Evolutionary conservation across 2,113 vertebrate genomes (phyloP), one percentile per base, ranked within the genome.

Genomic region (Cyphomyrus discorhynchus): DNA sequence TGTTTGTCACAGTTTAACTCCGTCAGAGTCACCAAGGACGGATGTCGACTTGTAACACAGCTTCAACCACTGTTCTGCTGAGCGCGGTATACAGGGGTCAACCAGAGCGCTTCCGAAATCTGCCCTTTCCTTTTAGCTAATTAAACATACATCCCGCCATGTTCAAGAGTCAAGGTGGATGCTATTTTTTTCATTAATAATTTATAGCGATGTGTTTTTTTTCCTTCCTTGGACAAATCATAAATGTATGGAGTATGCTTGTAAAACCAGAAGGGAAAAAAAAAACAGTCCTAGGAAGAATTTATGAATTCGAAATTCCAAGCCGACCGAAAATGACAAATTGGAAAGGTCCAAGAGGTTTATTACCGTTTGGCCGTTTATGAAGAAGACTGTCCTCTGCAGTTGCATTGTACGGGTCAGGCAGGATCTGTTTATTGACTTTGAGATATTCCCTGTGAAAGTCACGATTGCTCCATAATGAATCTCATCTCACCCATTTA

Each of bases 51-150:
- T 2, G 62, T n/a, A 42, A 42, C 13, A 77, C 27, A 42, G 35
- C 91, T 94, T 31, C 94, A 89, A 93, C 96, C 95, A 93, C 93
- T n/a, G 15, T 86, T 49, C 84, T 49, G 47, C 21, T 49, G 39
- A 52, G 24, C 24, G 1, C 1, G 4, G 45, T 27, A 35, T 35
- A 39, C 47, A 17, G 27, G n/a, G 80, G 85, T 52, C 85, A 35
- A 35, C 15, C 35, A n/a, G 86, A 62, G 21, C 5, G 10, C 10
- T 86, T 52, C 10, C 52, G 45, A 6, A 2, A 86, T 66, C 87
- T 66, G 39, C 31, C 19, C 83, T 27, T 89, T 85, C 88, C 62
- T 91, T 88, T 91, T 88, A 70, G 62, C 90, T 90, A 90, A 90
- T 91, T 90, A 88, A 84, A 53, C 86, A 88, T 90, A 45, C 89